Evolutionary conservation across 1,140 invertebrate genomes (phyloP).

Genomic region (Aphis craccivora): DNA sequence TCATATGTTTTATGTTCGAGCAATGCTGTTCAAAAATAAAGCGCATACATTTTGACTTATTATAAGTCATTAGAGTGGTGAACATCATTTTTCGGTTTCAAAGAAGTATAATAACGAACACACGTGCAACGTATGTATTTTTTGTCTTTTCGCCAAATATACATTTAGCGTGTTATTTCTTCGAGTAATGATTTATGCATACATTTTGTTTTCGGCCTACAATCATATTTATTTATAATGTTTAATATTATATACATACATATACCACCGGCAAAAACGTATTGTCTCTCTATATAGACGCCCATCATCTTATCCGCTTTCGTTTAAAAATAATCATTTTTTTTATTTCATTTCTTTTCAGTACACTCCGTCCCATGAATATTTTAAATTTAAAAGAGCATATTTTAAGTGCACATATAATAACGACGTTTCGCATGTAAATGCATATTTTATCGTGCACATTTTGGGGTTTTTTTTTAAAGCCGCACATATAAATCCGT

Average conservation of each 20-base stretch:
- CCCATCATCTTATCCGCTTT: slow-evolving; percentile 44
- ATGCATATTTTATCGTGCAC: slow-evolving; percentile 49
- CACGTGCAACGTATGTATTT: slow-evolving; percentile 17
- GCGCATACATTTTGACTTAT: neutral
- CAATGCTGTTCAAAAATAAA: neutral
- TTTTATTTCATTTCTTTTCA: slow-evolving; percentile 24
- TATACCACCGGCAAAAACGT: neutral
- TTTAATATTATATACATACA: neutral
- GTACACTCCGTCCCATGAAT: slow-evolving; percentile 31
- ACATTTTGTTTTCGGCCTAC: slow-evolving; percentile 16
- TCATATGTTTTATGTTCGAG: neutral
- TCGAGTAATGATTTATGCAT: slow-evolving; percentile 28
- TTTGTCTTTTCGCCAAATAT: slow-evolving; percentile 42
- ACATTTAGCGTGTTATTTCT: slow-evolving; percentile 20
- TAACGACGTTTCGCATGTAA: slow-evolving; percentile 52
- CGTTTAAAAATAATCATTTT: slow-evolving; percentile 49
- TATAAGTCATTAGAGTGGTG: neutral
- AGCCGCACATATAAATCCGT: slow-evolving; percentile 49
- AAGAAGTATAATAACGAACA: neutral
- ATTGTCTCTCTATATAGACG: neutral
- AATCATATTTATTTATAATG: slow-evolving; percentile 29
- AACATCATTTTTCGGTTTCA: neutral
- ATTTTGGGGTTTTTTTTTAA: slow-evolving; percentile 35
- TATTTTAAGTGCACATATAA: slow-evolving; percentile 37
- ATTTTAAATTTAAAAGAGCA: slow-evolving; percentile 53